Percentiles rank a stretch among this genome's conserved stretches.
phyloP scores from a whole-genome alignment of 2,888 invertebrate genomes.

The Strigamia crassipes region DNA sequence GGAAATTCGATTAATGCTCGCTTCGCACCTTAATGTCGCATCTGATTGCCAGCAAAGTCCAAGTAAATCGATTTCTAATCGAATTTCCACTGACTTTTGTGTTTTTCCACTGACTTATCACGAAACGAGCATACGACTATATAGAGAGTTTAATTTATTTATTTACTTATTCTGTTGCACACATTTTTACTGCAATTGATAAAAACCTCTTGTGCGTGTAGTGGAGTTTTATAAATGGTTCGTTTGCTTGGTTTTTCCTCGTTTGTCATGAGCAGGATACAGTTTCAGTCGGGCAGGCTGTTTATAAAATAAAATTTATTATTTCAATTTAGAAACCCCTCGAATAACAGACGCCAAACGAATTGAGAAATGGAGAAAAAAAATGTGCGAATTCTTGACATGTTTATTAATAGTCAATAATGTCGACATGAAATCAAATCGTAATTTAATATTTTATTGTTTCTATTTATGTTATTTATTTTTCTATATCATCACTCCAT shows the following conservation, averaged over 20 bases:
- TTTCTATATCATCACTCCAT: not conserved
- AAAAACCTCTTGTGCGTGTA: constrained; percentile 40
- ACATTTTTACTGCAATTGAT: not conserved
- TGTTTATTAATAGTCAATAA: not conserved
- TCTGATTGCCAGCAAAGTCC: constrained; percentile 2
- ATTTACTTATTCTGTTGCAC: constrained; percentile 7
- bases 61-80: not conserved
- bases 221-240: constrained; percentile 40
- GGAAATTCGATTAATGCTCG: constrained; percentile 1
- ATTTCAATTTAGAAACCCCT: constrained; percentile 20
- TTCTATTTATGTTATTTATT: not conserved
- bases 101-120: not conserved
- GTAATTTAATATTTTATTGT: not conserved
- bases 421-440: not conserved
- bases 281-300: constrained; percentile 31
- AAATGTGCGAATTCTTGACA: not conserved
- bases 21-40: not conserved
- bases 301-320: constrained; percentile 40
- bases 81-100: not conserved
- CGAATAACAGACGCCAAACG: constrained; percentile 11
- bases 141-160: not conserved
- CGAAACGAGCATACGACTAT: not conserved
- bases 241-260: constrained; percentile 40
- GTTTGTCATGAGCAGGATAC: constrained; percentile 23
- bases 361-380: not conserved